A percentile compares a stretch with the other conserved stretches of the same genome.
Conservation (phyloP, 2,888 invertebrate genomes). For the Euzophera pinguis region DNA sequence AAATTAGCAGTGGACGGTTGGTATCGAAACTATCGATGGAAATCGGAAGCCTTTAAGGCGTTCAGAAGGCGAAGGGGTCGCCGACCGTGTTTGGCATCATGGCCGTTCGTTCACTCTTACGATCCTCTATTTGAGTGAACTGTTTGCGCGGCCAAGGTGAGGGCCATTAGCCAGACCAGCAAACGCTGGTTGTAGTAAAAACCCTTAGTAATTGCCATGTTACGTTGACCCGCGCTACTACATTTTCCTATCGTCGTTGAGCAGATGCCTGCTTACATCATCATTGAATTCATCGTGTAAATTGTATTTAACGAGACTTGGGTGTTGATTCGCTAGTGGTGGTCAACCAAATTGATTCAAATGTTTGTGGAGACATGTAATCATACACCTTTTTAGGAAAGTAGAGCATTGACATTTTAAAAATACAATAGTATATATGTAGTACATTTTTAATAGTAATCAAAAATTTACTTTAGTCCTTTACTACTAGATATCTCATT, state of each 20-base stretch:
- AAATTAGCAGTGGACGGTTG: constrained; percentile 19
- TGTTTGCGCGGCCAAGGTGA: constrained; percentile 67
- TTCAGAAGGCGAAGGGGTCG: constrained; percentile 59
- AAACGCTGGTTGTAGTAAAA: constrained; percentile 17
- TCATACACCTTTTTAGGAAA: too few relatives aligned
- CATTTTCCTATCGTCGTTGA: constrained; percentile 9
- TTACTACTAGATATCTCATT: too few relatives aligned
- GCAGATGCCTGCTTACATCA: constrained; percentile 11
- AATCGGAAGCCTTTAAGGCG: constrained; percentile 54
- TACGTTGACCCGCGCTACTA: constrained; percentile 35
- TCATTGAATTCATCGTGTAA: constrained; percentile 1
- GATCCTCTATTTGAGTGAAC: constrained; percentile 27
- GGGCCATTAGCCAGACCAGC: constrained; percentile 35
- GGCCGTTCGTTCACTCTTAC: constrained; percentile 61
- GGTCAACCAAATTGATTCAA: background rate
- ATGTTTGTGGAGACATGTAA: background rate
- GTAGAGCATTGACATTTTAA: too few relatives aligned
- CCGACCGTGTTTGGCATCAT: constrained; percentile 63
- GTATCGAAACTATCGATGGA: constrained; percentile 25
- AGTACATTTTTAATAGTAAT: too few relatives aligned
- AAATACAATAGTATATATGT: too few relatives aligned
- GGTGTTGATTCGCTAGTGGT: background rate
- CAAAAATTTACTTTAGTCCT: too few relatives aligned
- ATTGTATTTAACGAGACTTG: background rate
- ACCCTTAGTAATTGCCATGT: constrained; percentile 36